phyloP scores from a whole-genome alignment of 2,888 invertebrate species.

The Dione vanillae region DNA sequence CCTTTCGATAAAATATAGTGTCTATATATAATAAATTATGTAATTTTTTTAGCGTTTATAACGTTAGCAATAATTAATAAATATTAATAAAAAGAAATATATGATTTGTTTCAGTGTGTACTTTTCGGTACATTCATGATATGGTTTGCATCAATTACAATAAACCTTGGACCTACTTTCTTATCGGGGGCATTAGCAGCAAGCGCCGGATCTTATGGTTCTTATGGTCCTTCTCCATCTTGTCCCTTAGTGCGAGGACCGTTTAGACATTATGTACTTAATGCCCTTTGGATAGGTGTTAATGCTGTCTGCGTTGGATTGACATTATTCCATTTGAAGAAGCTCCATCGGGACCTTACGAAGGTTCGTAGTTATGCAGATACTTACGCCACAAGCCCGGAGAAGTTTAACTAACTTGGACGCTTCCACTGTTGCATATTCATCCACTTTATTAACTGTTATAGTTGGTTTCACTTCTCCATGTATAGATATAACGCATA shows the following conservation, averaged over 20 bases:
- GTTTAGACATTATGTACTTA: slow-evolving; percentile 94
- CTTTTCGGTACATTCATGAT: slow-evolving; percentile 96
- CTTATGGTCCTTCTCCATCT: slow-evolving; percentile 89
- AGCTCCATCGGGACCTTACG: slow-evolving; percentile 91
- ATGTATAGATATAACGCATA: slow-evolving; percentile 59
- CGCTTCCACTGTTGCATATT: slow-evolving; percentile 34
- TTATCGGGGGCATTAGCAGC: slow-evolving; percentile 92
- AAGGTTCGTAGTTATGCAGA: slow-evolving; percentile 76
- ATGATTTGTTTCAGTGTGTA: slow-evolving; percentile 88
- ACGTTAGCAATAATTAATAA: background rate
- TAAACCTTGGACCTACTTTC: slow-evolving; percentile 95
- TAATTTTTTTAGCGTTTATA: background rate
- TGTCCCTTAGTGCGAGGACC: slow-evolving; percentile 95
- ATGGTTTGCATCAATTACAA: slow-evolving; percentile 96
- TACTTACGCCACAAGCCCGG: slow-evolving; percentile 22
- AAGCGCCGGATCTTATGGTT: slow-evolving; percentile 88
- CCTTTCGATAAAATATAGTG: background rate
- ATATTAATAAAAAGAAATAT: background rate
- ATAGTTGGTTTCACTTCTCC: slow-evolving; percentile 56
- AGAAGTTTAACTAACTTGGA: slow-evolving; percentile 40
- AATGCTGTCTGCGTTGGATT: slow-evolving; percentile 93
- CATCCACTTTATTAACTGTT: slow-evolving; percentile 42
- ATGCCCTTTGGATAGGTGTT: slow-evolving; percentile 95
- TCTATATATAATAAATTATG: background rate
- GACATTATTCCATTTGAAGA: slow-evolving; percentile 92